Conservation (phyloP, 2,113 vertebrate genomes). For the Erythrolamprus reginae region DNA sequence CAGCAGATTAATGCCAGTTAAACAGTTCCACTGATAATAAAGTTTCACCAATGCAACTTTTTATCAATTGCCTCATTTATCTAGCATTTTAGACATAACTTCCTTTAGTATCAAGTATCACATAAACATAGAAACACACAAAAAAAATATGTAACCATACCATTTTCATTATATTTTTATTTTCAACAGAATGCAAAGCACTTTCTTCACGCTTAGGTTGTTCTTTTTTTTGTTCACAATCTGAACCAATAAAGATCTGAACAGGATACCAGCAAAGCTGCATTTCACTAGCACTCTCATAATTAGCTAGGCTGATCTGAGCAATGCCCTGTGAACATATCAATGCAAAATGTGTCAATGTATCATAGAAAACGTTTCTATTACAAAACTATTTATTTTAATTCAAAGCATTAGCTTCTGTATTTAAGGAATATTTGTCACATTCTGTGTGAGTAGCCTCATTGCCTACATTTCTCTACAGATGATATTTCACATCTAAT, state of each 20-base stretch:
- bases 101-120: not conserved
- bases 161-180: conserved; percentile 65
- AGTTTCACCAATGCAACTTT: not conserved
- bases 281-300: conserved; percentile 80
- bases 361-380: not conserved
- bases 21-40: not conserved
- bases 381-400: not conserved
- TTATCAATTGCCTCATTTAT: not conserved
- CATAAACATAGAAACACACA: not conserved
- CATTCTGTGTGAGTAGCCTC: not conserved
- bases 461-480: not conserved
- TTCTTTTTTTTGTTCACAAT: conserved; percentile 63
- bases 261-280: conserved; percentile 85
- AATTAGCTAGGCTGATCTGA: conserved; percentile 81
- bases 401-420: not conserved
- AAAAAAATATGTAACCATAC: conserved; percentile 50
- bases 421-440: not conserved
- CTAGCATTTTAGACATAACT: not conserved
- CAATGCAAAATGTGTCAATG: not conserved
- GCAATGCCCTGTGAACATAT: conserved; percentile 77
- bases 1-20: too few relatives aligned
- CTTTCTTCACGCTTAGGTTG: conserved; percentile 57
- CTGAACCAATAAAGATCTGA: conserved; percentile 75
- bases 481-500: not conserved
- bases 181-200: conserved; percentile 39